phyloP scores from a whole-genome alignment of 2,888 invertebrate species.

The Tiliacea citrago region DNA sequence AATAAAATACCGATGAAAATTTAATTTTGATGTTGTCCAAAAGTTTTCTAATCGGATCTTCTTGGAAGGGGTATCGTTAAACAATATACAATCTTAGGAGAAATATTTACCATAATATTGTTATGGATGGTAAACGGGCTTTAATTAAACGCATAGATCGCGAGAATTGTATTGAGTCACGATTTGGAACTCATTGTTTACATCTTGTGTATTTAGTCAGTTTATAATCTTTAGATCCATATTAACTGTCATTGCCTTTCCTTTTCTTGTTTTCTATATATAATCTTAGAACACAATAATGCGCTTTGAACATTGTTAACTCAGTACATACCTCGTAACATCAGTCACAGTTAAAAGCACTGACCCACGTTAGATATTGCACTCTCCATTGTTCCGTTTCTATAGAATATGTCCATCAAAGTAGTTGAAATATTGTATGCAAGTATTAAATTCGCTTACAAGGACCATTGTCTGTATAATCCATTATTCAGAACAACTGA shows the following conservation, averaged over 20 bases:
- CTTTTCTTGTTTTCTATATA: background rate
- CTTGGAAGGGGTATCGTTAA: conserved; percentile 9
- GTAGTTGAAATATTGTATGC: conserved; percentile 2
- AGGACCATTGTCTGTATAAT: conserved; percentile 1
- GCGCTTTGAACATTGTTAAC: background rate
- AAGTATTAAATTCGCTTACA: background rate
- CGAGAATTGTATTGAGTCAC: background rate
- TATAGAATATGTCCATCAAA: conserved; percentile 12
- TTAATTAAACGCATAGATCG: background rate
- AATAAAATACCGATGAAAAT: conserved; percentile 15
- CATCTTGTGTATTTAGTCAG: background rate
- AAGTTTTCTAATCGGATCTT: conserved; percentile 43
- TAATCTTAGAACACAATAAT: background rate
- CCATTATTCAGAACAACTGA: conserved; percentile 15
- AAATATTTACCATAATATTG: conserved; percentile 41
- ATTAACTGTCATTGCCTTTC: background rate
- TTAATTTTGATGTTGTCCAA: conserved; percentile 13
- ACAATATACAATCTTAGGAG: conserved; percentile 20
- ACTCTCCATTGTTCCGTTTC: conserved; percentile 13
- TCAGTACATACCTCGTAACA: background rate
- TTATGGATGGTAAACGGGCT: conserved; percentile 10
- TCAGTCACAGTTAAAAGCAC: conserved; percentile 7
- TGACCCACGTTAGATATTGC: conserved; percentile 17
- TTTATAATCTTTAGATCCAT: background rate
- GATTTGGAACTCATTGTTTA: background rate